Percentiles rank a stretch among this genome's conserved stretches.
Evolutionary conservation across 2,888 invertebrate species (phyloP).

Genomic region (Phorcus lineatus): DNA sequence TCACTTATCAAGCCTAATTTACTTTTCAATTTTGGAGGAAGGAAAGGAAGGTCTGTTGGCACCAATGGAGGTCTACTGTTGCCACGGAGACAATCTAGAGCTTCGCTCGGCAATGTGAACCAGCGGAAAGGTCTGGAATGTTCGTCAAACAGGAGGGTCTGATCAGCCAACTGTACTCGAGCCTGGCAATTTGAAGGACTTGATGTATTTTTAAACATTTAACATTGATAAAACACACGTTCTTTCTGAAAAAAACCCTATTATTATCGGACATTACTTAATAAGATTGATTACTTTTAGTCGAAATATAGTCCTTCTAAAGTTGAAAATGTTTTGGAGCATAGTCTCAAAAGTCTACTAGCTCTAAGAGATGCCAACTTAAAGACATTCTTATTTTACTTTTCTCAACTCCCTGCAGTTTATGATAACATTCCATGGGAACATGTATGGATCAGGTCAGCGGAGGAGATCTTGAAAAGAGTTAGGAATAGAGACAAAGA

Average conservation of each 20-base stretch:
- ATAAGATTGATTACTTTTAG: no score
- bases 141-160: constrained; percentile 83
- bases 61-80: constrained; percentile 18
- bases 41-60: constrained; percentile 52
- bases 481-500: background rate
- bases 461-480: background rate
- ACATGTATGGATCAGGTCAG: background rate
- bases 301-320: no score
- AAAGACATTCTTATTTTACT: no score
- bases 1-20: constrained; percentile 9
- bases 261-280: no score
- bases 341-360: no score
- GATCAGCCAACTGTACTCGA: constrained; percentile 79
- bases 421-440: no score
- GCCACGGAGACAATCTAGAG: constrained; percentile 78
- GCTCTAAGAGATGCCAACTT: no score
- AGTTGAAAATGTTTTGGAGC: no score
- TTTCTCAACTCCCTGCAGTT: no score
- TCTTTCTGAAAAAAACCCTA: no score
- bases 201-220: no score
- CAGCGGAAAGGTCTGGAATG: constrained; percentile 85
- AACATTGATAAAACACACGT: no score
- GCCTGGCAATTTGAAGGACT: constrained; percentile 33
- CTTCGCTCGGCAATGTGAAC: constrained; percentile 93
- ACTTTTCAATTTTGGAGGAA: constrained; percentile 46